phyloP scores from a whole-genome alignment of 1,140 invertebrate genomes.

The Dinoponera quadriceps region DNA sequence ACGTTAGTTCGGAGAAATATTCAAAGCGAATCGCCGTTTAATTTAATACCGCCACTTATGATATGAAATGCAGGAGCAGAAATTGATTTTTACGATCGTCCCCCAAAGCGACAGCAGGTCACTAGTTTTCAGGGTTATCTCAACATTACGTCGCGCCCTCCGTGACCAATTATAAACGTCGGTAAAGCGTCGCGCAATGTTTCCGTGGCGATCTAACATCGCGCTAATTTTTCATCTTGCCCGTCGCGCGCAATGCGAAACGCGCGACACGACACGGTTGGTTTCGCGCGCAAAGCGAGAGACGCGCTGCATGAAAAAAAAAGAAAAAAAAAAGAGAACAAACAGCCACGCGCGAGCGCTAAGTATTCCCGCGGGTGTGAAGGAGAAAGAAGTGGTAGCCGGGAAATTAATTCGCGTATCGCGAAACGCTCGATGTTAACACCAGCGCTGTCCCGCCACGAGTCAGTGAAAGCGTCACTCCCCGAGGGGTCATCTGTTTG shows the following conservation, averaged over 20 bases:
- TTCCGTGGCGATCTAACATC: not conserved
- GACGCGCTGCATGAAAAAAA: not conserved
- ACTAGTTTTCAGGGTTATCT: too few species aligned
- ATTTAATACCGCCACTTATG: too few species aligned
- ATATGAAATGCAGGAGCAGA: too few species aligned
- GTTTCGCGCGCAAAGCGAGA: not conserved
- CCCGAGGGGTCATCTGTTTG: slow-evolving; percentile 67
- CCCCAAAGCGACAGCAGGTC: too few species aligned
- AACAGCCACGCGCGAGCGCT: not conserved
- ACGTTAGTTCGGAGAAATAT: too few species aligned
- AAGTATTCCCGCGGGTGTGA: slow-evolving; percentile 27
- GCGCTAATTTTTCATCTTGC: not conserved
- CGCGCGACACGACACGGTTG: not conserved
- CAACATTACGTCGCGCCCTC: too few species aligned
- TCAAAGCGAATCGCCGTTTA: too few species aligned
- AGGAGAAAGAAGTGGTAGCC: not conserved
- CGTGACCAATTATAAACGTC: too few species aligned
- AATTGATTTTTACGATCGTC: too few species aligned
- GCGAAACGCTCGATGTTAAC: slow-evolving; percentile 51
- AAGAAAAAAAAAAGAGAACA: not conserved
- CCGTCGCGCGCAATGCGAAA: not conserved
- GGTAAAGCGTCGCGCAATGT: not conserved
- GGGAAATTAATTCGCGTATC: slow-evolving; percentile 53
- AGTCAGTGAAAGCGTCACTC: slow-evolving; percentile 62
- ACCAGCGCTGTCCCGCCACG: slow-evolving; percentile 14